A percentile compares a stretch with the other conserved stretches of the same genome.
phyloP scores from a whole-genome alignment of 2,888 invertebrate genomes.

The Acanthosepion lycidas region DNA sequence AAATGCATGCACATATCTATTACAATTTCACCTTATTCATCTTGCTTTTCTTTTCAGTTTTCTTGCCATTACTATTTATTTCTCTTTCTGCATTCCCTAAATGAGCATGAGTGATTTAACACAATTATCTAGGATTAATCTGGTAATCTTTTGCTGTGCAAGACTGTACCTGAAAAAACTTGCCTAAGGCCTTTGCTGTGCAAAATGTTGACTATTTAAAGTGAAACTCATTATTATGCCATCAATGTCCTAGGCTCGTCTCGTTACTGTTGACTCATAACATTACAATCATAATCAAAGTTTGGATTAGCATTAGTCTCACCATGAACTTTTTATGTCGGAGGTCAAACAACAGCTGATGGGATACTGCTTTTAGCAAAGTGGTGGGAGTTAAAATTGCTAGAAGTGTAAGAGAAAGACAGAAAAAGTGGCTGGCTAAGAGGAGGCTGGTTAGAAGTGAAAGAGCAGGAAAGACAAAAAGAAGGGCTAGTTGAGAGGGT shows the following conservation, averaged over 20 bases:
- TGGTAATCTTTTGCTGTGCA: neutral
- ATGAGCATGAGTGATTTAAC: neutral
- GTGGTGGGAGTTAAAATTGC: neutral
- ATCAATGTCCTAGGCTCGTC: neutral
- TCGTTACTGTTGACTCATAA: neutral
- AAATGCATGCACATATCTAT: too few species aligned
- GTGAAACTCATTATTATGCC: neutral
- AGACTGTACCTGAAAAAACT: too few species aligned
- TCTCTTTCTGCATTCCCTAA: too few species aligned
- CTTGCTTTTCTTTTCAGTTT: too few species aligned
- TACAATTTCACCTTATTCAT: too few species aligned
- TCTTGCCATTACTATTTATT: too few species aligned
- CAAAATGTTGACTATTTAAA: too few species aligned
- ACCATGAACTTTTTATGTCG: neutral
- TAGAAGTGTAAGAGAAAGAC: neutral
- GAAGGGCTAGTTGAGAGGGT: neutral
- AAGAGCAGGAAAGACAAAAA: neutral
- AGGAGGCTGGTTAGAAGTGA: neutral
- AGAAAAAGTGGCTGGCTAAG: conserved; percentile 35
- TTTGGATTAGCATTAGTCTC: neutral
- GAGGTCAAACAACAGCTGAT: neutral
- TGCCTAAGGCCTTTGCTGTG: too few species aligned
- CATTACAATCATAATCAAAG: neutral
- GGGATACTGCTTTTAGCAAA: neutral
- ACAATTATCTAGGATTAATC: neutral